phyloP scores from a whole-genome alignment of 2,797 vertebrate genomes.

The Sebastes glaucus region DNA sequence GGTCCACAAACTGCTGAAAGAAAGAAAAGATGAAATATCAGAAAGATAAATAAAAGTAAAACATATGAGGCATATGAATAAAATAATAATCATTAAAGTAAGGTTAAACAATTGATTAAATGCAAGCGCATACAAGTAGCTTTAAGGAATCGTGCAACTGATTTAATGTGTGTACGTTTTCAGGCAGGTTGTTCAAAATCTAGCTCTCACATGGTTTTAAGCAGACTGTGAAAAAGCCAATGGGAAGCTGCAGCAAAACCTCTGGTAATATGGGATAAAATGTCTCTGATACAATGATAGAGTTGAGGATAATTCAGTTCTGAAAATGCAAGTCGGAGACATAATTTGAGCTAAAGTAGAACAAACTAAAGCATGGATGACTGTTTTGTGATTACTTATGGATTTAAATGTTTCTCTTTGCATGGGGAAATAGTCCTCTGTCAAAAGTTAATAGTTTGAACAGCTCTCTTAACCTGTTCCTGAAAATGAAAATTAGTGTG shows the following conservation, averaged over 20 bases:
- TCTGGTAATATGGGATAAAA: neutral
- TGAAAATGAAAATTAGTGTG: conserved; percentile 40
- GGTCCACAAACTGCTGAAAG: neutral
- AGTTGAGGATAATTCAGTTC: neutral
- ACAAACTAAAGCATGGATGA: neutral
- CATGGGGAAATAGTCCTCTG: neutral
- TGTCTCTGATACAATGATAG: neutral
- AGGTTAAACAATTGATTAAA: neutral
- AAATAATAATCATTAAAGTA: neutral
- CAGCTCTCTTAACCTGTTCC: conserved; percentile 34
- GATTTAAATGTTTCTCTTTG: conserved; percentile 2
- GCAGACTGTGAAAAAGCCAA: neutral
- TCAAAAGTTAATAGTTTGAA: conserved; percentile 31
- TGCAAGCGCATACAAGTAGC: neutral
- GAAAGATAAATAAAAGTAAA: neutral
- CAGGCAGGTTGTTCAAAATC: neutral
- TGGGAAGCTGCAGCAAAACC: neutral
- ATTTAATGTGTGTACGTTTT: neutral
- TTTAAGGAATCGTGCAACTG: neutral
- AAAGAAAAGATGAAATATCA: neutral
- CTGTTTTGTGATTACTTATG: conserved; percentile 2
- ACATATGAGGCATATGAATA: neutral
- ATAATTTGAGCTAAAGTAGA: neutral
- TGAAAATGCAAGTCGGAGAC: neutral
- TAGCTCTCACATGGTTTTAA: neutral